Base-by-base conservation (phyloP, 2,113 vertebrate genomes). In the Sinocyclocheilus grahami region DNA sequence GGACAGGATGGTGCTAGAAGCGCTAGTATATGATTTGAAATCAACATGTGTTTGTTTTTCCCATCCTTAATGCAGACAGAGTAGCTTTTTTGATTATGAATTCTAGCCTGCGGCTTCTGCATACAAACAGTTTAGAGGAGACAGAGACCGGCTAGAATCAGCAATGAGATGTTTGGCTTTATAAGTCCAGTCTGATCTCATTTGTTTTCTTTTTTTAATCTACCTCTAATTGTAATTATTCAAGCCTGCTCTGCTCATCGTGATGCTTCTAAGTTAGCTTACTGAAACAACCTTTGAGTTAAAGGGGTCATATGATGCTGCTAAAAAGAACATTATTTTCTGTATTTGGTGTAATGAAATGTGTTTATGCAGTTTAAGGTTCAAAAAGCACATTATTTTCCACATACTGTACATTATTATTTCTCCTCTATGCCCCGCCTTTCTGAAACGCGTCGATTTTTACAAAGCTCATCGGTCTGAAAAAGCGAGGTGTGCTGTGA, bases 181-280 rank as follows among this genome's bases (percentile, higher is more conserved):
- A 72, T 48, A 30, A 53, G 48, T 55, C 53, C 62, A 1, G 39
- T 80, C 42, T 75, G 46, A 80, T 86, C 87, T 75, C n/a, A 30
- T 79, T 80, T 82, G 84, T 67, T 81, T 63, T 75, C 85, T 71
- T 78, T 48, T 42, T 75, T 79, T 67, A 82, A 84, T 60, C 88
- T 63, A 39, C 82, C 75, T 77, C 30, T 81, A 83, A 81, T 12
- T n/a, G 76, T 22, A n/a, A 22, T 51, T 71, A 65, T 30, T 82
- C 42, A 69, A 82, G 24, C 16, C 42, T 6, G 62, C 60, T 51
- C 76, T 69, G 60, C 67, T 55, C 51, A 16, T 67, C 14, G 5
- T 84, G 74, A 86, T 62, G 33, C 20, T 80, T 78, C 24, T 37
- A 30, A 13, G 6, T 78, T 72, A n/a, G 3, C 69, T 39, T 4